Base-by-base conservation (phyloP, 37 sponge, comb jelly and placozoan species). In the Amphimedon queenslandica region DNA sequence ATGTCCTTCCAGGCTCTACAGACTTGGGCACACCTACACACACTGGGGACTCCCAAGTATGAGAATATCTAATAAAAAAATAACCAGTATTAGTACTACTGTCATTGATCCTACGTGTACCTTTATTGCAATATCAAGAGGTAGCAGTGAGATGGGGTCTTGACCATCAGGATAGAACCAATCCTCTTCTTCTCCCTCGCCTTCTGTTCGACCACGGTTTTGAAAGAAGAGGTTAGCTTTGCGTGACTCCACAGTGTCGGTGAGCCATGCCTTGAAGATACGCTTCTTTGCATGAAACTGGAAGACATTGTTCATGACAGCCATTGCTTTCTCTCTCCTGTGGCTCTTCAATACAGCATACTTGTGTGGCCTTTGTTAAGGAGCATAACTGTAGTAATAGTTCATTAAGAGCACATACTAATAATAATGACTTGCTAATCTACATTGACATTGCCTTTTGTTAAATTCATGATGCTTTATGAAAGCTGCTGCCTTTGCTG, bases 1-100 rank as follows among this genome's bases (percentile, higher is more conserved):
- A 98, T 85, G 11, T 92, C 84, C 63, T 92, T 98, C 99, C 99
- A 98, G 1, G 82, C 71, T 21, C 95, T 75, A 53, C 94, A 98
- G 40, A 92, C 95, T 31, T 72, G 69, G 21, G 93, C 87, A 78
- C 92, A 94, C 13, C 85, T 31, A 28, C 72, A 71, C 74, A 85
- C 55, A 42, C 51, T 61, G 21, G 38, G 57, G 20, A 88, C 32
- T 3, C 82, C 86, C 3, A 80, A 56, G 55, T 63, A 29, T 0
- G 53, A 66, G 42, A 92, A 84, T 47, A 92, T 84, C 93, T 92
- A 64, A 3, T 23, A 41, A 1, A 10, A 73, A 18, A 47, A n/a
- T n/a, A n/a, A n/a, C n/a, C n/a, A n/a, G 57, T 55, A 5, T 27
- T 8, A 13, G 4, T 30, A n/a, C n/a, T 73, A 31, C 6, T 28